These are phyloP conservation scores for Lagodon rhomboides DNA, from an alignment of 2,797 vertebrate genomes.

Conservation along the genomic window DNA sequence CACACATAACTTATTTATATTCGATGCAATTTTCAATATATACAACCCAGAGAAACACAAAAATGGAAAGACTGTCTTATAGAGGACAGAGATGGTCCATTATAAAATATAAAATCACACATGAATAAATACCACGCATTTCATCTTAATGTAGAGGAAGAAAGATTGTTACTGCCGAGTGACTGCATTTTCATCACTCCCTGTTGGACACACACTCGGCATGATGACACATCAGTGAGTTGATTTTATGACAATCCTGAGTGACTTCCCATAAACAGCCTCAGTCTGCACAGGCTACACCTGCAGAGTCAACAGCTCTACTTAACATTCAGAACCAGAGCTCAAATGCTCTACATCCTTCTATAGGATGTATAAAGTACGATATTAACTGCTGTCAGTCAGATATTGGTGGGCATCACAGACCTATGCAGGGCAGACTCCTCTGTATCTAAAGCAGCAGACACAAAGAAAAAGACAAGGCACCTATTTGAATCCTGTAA, in stretches of 20 bases:
- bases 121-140: neutral
- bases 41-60: constrained; percentile 15
- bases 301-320: constrained; percentile 20
- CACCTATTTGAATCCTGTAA: constrained; percentile 37
- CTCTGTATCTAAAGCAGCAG: constrained; percentile 21
- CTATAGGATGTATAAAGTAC: neutral
- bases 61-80: neutral
- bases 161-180: constrained; percentile 14
- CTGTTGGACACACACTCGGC: neutral
- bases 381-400: neutral
- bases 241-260: constrained; percentile 31
- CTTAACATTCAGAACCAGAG: constrained; percentile 18
- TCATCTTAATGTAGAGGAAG: constrained; percentile 18
- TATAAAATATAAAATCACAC: constrained; percentile 1
- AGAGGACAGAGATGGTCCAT: neutral
- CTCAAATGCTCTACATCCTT: neutral
- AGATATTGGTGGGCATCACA: neutral
- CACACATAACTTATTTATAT: constrained; percentile 50
- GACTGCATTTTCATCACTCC: constrained; percentile 14
- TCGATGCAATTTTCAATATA: constrained; percentile 40
- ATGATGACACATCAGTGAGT: constrained; percentile 33
- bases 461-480: constrained; percentile 45
- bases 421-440: neutral
- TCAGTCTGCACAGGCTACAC: constrained; percentile 1
- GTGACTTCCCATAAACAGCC: constrained; percentile 21